Percentiles rank a stretch among this genome's conserved stretches.
phyloP scores from a whole-genome alignment of 92 coral and sea anemone genomes.

The Heliopora coerulea region DNA sequence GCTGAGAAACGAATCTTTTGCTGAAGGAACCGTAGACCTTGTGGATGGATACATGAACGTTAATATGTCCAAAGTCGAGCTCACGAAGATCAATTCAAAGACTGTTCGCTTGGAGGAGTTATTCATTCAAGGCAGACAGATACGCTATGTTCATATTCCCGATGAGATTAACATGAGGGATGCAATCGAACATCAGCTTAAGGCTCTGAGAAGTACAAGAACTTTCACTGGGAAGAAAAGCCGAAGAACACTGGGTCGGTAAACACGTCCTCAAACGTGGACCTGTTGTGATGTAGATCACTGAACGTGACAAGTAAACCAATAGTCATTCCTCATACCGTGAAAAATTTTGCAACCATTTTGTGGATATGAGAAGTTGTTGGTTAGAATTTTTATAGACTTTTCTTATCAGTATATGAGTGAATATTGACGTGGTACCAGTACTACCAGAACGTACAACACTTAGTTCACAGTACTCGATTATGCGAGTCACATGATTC shows the following conservation, averaged over 20 bases:
- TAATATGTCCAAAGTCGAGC: conserved; percentile 67
- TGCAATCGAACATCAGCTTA: conserved; percentile 83
- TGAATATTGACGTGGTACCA: too few species aligned
- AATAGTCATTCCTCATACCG: too few species aligned
- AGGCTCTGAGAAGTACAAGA: conserved; percentile 58
- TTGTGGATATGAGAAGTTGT: too few species aligned
- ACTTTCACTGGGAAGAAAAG: conserved; percentile 49
- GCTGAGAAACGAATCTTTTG: conserved; percentile 82
- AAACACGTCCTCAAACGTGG: too few species aligned
- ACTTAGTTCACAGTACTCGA: too few species aligned
- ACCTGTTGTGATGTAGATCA: too few species aligned
- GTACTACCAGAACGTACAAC: too few species aligned
- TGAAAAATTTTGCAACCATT: too few species aligned
- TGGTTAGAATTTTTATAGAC: too few species aligned
- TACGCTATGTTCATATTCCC: conserved; percentile 93
- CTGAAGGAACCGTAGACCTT: conserved; percentile 72
- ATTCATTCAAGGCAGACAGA: conserved; percentile 84
- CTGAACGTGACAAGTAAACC: too few species aligned
- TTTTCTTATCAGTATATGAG: too few species aligned
- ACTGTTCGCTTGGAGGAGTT: conserved; percentile 62
- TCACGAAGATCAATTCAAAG: conserved; percentile 61
- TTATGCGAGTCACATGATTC: too few species aligned
- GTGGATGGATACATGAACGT: conserved; percentile 97
- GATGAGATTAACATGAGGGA: conserved; percentile 92
- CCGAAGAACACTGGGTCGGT: conserved; percentile 23